Evolutionary conservation across 2,113 vertebrate genomes (phyloP).

Genomic region (Aplodontia rufa): DNA sequence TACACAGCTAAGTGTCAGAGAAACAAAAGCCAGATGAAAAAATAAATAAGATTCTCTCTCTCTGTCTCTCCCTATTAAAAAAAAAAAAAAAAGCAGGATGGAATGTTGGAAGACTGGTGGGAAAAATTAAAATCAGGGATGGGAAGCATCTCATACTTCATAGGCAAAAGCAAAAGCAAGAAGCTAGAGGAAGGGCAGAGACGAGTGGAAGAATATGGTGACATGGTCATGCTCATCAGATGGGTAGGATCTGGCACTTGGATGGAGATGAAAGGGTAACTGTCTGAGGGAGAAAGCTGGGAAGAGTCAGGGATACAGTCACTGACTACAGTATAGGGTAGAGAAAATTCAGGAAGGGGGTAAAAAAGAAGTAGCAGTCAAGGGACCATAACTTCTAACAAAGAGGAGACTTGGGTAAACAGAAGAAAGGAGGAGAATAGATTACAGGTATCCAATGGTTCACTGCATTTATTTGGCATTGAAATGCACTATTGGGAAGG

Average conservation of each 20-base stretch:
- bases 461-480: not conserved
- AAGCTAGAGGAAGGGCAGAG: not conserved
- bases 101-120: not conserved
- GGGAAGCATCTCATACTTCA: not conserved
- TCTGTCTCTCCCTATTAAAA: no score
- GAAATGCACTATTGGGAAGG: not conserved
- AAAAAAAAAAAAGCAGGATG: slow-evolving; percentile 26
- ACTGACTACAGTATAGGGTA: not conserved
- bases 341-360: not conserved
- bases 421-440: not conserved
- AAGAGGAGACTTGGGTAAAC: not conserved
- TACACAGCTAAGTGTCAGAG: no score
- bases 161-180: not conserved
- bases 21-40: no score
- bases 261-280: not conserved
- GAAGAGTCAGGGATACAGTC: not conserved
- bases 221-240: not conserved
- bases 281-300: not conserved
- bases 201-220: not conserved
- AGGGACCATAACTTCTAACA: not conserved
- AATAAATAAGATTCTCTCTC: no score
- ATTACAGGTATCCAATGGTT: not conserved
- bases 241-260: not conserved
- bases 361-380: not conserved
- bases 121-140: not conserved